phyloP scores from a whole-genome alignment of 2,888 invertebrate species.

The Lepidochrysops patricia region DNA sequence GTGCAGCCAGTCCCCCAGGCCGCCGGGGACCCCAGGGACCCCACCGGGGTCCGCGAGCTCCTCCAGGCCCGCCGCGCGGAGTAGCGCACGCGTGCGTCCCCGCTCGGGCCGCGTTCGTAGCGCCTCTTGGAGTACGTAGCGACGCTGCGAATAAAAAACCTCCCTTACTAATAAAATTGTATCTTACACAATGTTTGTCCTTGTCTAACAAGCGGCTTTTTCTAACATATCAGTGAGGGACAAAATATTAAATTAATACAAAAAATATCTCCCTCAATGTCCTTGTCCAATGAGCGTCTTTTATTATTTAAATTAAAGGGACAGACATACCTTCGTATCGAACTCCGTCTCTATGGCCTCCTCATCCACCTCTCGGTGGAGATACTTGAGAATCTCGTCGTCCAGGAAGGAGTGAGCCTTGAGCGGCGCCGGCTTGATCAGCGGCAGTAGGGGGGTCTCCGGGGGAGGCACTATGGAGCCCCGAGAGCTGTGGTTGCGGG shows the following conservation, averaged over 20 bases:
- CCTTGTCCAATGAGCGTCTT: too few relatives aligned
- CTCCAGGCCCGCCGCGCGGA: constrained; percentile 31
- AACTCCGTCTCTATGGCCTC: constrained; percentile 82
- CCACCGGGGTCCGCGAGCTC: constrained; percentile 20
- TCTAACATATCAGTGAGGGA: too few relatives aligned
- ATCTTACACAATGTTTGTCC: too few relatives aligned
- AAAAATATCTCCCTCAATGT: too few relatives aligned
- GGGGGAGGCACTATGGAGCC: constrained; percentile 65
- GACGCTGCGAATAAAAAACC: constrained; percentile 60
- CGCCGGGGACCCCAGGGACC: constrained; percentile 48
- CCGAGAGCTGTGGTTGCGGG: constrained; percentile 79
- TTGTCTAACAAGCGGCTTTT: too few relatives aligned
- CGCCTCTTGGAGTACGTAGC: constrained; percentile 81
- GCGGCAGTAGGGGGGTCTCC: constrained; percentile 42
- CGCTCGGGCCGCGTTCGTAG: constrained; percentile 68
- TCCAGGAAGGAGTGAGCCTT: constrained; percentile 70
- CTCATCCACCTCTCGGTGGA: constrained; percentile 79
- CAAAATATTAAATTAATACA: too few relatives aligned
- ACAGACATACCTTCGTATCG: constrained; percentile 71
- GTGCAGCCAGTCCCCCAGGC: constrained; percentile 76
- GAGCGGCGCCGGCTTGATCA: constrained; percentile 37
- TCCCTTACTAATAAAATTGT: too few relatives aligned
- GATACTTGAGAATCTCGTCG: constrained; percentile 76
- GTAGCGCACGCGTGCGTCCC: constrained; percentile 52
- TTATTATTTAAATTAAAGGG: too few relatives aligned